These are phyloP conservation scores for Campoplex nolae DNA, from an alignment of 2,888 invertebrate genomes.

Conservation along the genomic window DNA sequence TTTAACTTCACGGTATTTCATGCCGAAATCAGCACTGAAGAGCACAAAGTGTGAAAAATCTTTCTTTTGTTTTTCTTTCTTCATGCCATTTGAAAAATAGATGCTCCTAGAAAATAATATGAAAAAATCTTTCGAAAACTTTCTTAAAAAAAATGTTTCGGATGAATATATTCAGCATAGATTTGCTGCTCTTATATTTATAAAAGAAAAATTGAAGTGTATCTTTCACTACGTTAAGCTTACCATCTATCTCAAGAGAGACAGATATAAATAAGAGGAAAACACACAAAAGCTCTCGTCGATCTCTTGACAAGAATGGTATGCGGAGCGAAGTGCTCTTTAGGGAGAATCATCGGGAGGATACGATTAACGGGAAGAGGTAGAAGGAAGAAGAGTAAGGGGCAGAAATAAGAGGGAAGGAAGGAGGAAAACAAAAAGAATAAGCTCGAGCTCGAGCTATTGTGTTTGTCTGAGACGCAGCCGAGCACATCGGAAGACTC, in stretches of 20 bases:
- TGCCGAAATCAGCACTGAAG: background rate
- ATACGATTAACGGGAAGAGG: constrained; percentile 14
- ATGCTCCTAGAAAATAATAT: too few relatives aligned
- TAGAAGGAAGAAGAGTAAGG: background rate
- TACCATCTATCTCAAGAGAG: background rate
- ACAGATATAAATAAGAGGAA: background rate
- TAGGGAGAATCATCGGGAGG: background rate
- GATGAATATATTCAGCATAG: background rate
- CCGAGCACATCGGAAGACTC: constrained; percentile 37
- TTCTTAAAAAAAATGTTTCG: background rate
- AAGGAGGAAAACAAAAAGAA: constrained; percentile 3
- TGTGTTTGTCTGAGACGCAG: constrained; percentile 35
- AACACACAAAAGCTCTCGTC: constrained; percentile 4
- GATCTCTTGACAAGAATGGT: constrained; percentile 11
- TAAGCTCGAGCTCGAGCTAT: background rate
- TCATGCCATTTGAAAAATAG: too few relatives aligned
- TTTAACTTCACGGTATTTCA: constrained; percentile 5
- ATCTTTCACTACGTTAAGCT: background rate
- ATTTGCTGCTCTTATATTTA: background rate
- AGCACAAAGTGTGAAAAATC: too few relatives aligned
- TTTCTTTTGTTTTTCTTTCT: too few relatives aligned
- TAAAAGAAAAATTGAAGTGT: background rate
- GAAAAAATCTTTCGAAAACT: background rate
- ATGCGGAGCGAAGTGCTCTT: background rate
- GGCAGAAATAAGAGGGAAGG: background rate